These are phyloP conservation scores for Atta texana DNA, from an alignment of 1,140 invertebrate genomes.

Conservation along the genomic window DNA sequence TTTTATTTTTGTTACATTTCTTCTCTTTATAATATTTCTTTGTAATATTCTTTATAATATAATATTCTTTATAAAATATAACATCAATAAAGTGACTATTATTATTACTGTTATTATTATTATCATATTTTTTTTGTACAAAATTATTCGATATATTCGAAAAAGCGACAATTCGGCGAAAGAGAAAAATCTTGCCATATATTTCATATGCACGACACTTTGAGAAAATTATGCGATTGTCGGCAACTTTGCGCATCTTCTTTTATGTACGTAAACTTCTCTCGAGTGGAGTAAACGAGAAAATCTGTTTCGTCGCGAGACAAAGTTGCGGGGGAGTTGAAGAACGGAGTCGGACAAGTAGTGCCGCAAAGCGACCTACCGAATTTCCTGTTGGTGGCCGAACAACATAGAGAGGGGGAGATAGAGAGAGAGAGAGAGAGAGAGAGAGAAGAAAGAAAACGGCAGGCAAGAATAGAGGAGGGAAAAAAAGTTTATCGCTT, in stretches of 20 bases:
- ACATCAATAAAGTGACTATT: no score
- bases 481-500: constrained; percentile 66
- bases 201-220: constrained; percentile 24
- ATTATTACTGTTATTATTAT: no score
- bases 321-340: constrained; percentile 51
- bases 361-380: constrained; percentile 8
- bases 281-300: constrained; percentile 34
- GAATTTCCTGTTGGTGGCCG: constrained; percentile 46
- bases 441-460: constrained; percentile 17
- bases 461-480: neutral
- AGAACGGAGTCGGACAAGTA: constrained; percentile 57
- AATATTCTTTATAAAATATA: no score
- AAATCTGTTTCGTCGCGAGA: constrained; percentile 57
- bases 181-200: constrained; percentile 20
- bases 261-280: constrained; percentile 49
- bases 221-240: constrained; percentile 35
- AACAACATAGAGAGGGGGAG: constrained; percentile 7
- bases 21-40: no score
- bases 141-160: neutral
- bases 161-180: neutral
- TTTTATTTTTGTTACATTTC: no score
- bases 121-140: neutral
- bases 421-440: neutral
- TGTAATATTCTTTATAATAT: no score
- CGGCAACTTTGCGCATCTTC: constrained; percentile 26